Evolutionary conservation across 2,113 vertebrate species (phyloP).

Genomic region (Epinephelus fuscoguttatus): DNA sequence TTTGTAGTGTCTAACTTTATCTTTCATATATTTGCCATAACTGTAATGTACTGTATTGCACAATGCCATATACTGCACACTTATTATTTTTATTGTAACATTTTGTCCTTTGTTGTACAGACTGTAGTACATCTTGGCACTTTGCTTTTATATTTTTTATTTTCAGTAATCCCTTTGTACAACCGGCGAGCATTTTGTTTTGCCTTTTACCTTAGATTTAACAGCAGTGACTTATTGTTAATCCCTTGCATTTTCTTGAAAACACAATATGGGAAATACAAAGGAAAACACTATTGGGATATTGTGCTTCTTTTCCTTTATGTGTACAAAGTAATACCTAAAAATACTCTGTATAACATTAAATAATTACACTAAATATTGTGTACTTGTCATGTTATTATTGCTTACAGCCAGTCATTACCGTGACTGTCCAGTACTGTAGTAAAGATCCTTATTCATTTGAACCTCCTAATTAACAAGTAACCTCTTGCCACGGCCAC

Average conservation of each 20-base stretch:
- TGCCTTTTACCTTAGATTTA: constrained; percentile 65
- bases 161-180: constrained; percentile 65
- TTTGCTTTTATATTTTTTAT: constrained; percentile 71
- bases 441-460: too few relatives aligned
- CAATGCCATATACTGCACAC: constrained; percentile 80
- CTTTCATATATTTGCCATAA: constrained; percentile 76
- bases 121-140: constrained; percentile 74
- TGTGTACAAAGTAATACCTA: constrained; percentile 68
- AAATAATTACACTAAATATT: constrained; percentile 73
- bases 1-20: constrained; percentile 77
- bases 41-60: constrained; percentile 80
- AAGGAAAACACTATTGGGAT: constrained; percentile 61
- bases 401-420: not conserved
- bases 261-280: constrained; percentile 52
- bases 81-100: constrained; percentile 68
- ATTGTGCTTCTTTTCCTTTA: constrained; percentile 69
- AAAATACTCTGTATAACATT: constrained; percentile 74
- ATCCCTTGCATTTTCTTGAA: constrained; percentile 54
- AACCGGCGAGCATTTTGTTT: constrained; percentile 60
- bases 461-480: too few relatives aligned
- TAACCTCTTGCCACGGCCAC: not conserved
- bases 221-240: constrained; percentile 59
- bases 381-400: constrained; percentile 7
- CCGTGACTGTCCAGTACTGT: not conserved
- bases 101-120: constrained; percentile 74